Evolutionary conservation across 2,113 vertebrate genomes (phyloP).

Genomic region (Ovibos moschatus): DNA sequence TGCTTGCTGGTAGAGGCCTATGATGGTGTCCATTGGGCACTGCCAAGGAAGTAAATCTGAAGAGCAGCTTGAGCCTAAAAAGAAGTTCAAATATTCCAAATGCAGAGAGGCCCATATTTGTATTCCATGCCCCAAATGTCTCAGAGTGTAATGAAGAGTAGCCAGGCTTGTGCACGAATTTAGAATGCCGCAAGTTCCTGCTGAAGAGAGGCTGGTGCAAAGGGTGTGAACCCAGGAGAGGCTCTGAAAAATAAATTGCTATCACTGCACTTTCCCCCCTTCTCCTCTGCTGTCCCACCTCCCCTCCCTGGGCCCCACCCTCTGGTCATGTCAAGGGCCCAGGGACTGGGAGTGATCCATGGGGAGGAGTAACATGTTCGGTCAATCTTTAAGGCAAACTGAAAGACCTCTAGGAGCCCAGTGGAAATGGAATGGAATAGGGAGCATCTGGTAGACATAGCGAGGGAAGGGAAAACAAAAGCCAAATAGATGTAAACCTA

Average conservation of each 20-base stretch:
- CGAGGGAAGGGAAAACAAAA: background rate
- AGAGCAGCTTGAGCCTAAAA: background rate
- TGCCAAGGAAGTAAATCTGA: background rate
- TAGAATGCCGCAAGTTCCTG: background rate
- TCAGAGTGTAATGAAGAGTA: background rate
- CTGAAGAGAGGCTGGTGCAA: background rate
- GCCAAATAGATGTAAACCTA: background rate
- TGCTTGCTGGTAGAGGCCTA: background rate
- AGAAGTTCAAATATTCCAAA: background rate
- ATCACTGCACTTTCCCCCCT: background rate
- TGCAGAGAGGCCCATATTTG: background rate
- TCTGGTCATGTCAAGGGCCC: background rate
- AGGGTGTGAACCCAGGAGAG: background rate
- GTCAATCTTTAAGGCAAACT: background rate
- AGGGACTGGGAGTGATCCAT: background rate
- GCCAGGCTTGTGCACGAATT: background rate
- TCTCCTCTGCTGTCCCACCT: no score
- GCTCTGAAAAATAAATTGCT: background rate
- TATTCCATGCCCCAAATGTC: background rate
- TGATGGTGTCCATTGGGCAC: background rate
- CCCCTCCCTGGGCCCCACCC: background rate
- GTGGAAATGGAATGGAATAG: background rate
- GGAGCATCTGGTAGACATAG: background rate
- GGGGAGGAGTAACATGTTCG: background rate
- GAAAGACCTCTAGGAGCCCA: background rate